Percentiles rank a stretch among this genome's conserved stretches.
These are phyloP conservation scores for Perizoma flavofasciatum DNA, from an alignment of 2,888 invertebrate species.

Conservation along the genomic window DNA sequence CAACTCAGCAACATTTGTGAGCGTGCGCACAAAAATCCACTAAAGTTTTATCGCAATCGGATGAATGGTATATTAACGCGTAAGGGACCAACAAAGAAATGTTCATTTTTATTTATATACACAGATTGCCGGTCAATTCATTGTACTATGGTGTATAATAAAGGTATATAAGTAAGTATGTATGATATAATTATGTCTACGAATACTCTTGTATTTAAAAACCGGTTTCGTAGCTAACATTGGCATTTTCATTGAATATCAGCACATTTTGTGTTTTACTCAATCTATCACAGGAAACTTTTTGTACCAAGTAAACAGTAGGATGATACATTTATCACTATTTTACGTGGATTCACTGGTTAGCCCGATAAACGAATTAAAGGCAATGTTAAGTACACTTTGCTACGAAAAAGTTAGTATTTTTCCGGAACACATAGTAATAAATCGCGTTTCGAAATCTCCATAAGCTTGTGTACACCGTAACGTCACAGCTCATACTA, in stretches of 20 bases:
- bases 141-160: too few species aligned
- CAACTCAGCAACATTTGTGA: too few species aligned
- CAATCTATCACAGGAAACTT: too few species aligned
- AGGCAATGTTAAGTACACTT: neutral
- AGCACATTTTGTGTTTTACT: too few species aligned
- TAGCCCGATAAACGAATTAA: constrained; percentile 8
- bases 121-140: too few species aligned
- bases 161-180: too few species aligned
- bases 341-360: neutral
- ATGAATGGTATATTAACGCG: too few species aligned
- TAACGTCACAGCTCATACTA: constrained; percentile 56
- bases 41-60: too few species aligned
- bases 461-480: constrained; percentile 43
- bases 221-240: neutral
- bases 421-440: constrained; percentile 1
- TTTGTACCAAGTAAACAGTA: neutral
- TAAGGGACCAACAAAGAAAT: too few species aligned
- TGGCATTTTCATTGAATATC: neutral
- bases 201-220: neutral
- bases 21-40: too few species aligned
- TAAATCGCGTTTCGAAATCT: constrained; percentile 28
- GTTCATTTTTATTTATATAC: too few species aligned
- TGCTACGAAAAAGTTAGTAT: neutral
- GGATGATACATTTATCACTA: constrained; percentile 1
- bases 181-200: too few species aligned